Evolutionary conservation across 1,140 invertebrate genomes (phyloP), one percentile per base, ranked within the genome.

Genomic region (Notospermus geniculatus): DNA sequence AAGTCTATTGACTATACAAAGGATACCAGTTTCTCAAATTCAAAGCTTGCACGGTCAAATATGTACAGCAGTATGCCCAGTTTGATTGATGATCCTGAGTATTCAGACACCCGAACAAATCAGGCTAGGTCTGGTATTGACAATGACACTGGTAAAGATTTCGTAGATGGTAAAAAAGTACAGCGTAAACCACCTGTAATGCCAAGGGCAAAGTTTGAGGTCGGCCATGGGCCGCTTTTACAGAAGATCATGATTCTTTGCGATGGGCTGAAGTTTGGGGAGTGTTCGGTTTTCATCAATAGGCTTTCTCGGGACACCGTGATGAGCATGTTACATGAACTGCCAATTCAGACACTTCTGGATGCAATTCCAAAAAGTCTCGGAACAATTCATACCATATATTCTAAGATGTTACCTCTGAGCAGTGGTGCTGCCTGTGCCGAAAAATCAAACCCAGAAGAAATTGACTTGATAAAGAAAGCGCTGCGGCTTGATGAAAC

Each of bases 361-460:
- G 92, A 95, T 67, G 87, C 91, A 2, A 84, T 95, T 79, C 93
- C 93, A 1, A 88, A 92, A 74, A 91, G 89, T 54, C 85, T 93
- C 1, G 88, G 90, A 64, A 83, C 95, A 41, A 80, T 96, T 50
- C 92, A 95, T 76, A 90, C 91, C 0, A 84, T 95, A 0, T 91
- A 93, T 71, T 87, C 88, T 61, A 91, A 91, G 85, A 82, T 85
- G 15, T 72, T 71, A 56, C 75, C 32, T 15, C 32, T 36, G 32
- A 15, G 15, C 15, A 15, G 32, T 36, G 32, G 32, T 15, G 32
- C 32, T 7, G 32, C 32, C 4, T 36, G 32, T 36, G 32, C 32
- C 4, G 32, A 36, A 15, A 36, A 36, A 15, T 36, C 32, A 36
- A 36, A 85, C 22, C 80, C 80, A 17, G 80, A 80, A 50, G 71